Evolutionary conservation across 1,140 invertebrate species (phyloP).

Genomic region (Trichonephila clavipes): DNA sequence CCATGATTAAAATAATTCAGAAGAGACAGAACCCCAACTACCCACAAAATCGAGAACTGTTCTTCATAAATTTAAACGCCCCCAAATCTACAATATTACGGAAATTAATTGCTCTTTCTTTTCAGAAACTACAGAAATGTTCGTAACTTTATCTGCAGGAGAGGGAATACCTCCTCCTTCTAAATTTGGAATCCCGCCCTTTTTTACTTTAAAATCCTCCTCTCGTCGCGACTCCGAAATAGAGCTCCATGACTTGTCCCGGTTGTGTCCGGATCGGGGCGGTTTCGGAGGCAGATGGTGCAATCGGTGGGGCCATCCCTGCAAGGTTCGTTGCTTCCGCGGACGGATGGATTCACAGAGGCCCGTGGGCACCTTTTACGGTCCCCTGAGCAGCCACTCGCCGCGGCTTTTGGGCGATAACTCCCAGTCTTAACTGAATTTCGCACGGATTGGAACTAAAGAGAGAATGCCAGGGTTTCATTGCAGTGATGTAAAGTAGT

Average conservation of each 20-base stretch:
- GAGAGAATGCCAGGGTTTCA: not conserved
- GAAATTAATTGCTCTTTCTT: too few species aligned
- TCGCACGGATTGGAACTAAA: not conserved
- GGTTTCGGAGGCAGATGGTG: slow-evolving; percentile 5
- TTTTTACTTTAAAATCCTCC: not conserved
- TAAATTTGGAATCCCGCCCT: too few species aligned
- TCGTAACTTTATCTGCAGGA: too few species aligned
- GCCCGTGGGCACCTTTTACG: slow-evolving; percentile 47
- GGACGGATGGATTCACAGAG: slow-evolving; percentile 3
- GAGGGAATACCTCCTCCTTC: too few species aligned
- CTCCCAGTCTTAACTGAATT: slow-evolving; percentile 25
- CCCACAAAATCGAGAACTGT: too few species aligned
- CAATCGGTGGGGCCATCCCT: slow-evolving; percentile 28
- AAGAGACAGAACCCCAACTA: too few species aligned
- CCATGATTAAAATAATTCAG: too few species aligned
- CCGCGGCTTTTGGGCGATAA: not conserved
- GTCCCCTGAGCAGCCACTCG: not conserved
- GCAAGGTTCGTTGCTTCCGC: slow-evolving; percentile 20
- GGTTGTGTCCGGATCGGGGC: not conserved
- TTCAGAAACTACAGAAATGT: too few species aligned
- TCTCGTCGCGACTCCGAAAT: not conserved
- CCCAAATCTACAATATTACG: too few species aligned
- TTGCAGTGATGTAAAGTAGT: too few species aligned
- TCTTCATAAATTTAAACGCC: too few species aligned
- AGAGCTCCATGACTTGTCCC: slow-evolving; percentile 9